Evolutionary conservation across 2,113 vertebrate genomes (phyloP).

Genomic region (Neomonachus schauinslandi): DNA sequence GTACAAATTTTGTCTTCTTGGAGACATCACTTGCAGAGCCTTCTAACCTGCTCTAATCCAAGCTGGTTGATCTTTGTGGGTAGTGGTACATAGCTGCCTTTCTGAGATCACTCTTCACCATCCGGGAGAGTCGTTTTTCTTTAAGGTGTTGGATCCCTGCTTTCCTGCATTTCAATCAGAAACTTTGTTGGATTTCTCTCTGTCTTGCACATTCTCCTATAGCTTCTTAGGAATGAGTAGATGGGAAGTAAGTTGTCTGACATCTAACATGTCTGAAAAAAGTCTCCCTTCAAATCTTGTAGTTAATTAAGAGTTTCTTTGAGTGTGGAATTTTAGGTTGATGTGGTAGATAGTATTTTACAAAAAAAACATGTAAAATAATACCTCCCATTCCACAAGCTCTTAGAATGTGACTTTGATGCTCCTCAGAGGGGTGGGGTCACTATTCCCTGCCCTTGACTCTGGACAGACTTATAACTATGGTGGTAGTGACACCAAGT

Average conservation of each 20-base stretch:
- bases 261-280: not conserved
- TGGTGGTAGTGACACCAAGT: not conserved
- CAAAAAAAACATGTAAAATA: not conserved
- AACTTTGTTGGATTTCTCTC: not conserved
- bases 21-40: not conserved
- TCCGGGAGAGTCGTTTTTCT: not conserved
- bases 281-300: not conserved
- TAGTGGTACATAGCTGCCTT: not conserved
- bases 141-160: not conserved
- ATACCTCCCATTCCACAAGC: not conserved
- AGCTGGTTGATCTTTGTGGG: not conserved
- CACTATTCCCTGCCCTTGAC: not conserved
- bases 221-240: not conserved
- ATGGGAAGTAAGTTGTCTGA: not conserved
- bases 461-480: not conserved
- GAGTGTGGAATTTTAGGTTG: not conserved
- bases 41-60: not conserved
- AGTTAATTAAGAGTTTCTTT: not conserved
- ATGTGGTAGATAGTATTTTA: not conserved
- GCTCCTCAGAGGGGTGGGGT: not conserved
- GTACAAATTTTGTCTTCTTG: not conserved
- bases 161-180: not conserved
- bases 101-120: not conserved
- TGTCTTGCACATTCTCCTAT: not conserved
- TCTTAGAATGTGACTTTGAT: not conserved